Conservation (phyloP, 1,140 invertebrate genomes). For the Pseudomyrmex sp. region DNA sequence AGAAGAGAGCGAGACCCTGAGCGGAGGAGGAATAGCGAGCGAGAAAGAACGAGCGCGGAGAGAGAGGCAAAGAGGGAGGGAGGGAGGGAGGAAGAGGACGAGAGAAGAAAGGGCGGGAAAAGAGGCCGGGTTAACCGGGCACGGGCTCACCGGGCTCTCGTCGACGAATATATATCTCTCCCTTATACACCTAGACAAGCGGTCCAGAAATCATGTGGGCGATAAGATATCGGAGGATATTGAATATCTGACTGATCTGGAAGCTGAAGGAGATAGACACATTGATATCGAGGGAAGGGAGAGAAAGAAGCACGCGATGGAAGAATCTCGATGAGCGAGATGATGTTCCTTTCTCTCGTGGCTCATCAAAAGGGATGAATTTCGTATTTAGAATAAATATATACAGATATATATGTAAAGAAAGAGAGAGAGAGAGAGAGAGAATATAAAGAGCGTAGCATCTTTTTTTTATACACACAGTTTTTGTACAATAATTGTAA, state of each 20-base stretch:
- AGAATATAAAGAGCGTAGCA: no score
- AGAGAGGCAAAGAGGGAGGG: no score
- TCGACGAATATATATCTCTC: conserved; percentile 44
- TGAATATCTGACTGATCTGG: conserved; percentile 68
- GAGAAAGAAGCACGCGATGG: not conserved
- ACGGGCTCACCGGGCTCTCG: not conserved
- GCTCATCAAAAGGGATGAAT: conserved; percentile 49
- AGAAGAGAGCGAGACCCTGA: conserved; percentile 54
- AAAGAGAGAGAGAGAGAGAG: no score
- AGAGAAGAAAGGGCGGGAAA: not conserved
- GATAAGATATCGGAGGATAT: conserved; percentile 71
- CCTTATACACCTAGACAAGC: conserved; percentile 61
- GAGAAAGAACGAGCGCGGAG: no score
- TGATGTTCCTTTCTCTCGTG: conserved; percentile 33
- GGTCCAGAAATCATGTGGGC: conserved; percentile 71
- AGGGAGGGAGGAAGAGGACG: not conserved
- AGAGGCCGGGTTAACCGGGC: conserved; percentile 30
- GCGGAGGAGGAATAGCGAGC: no score
- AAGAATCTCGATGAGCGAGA: conserved; percentile 55
- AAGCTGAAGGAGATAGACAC: conserved; percentile 70
- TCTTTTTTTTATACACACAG: not conserved
- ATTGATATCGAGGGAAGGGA: conserved; percentile 50
- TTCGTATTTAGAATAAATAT: conserved; percentile 47
- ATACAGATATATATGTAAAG: no score
- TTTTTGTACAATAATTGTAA: not conserved